Conservation (phyloP, 1,140 invertebrate species). For the Rhopalosiphum padi region DNA sequence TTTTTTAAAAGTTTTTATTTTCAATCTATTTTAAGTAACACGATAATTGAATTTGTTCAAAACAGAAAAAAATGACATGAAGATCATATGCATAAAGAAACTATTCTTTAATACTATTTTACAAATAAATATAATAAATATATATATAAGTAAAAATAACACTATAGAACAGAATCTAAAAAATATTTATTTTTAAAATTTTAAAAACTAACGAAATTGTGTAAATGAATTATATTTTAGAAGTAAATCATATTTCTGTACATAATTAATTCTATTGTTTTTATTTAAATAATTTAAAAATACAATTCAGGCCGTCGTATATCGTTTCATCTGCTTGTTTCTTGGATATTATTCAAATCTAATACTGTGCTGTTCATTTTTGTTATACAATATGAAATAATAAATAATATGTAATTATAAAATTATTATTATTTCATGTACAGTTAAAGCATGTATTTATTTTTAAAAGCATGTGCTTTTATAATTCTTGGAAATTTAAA, state of each 20-base stretch:
- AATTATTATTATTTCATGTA: not conserved
- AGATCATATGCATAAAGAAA: too few relatives aligned
- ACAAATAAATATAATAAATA: too few relatives aligned
- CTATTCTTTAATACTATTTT: too few relatives aligned
- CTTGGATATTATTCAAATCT: conserved; percentile 37
- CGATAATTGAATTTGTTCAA: too few relatives aligned
- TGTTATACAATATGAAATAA: not conserved
- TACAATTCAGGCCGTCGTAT: not conserved
- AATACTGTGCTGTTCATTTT: not conserved
- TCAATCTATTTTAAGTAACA: too few relatives aligned
- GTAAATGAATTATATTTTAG: too few relatives aligned
- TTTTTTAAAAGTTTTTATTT: too few relatives aligned
- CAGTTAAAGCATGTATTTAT: conserved; percentile 13
- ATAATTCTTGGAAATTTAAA: not conserved
- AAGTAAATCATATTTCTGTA: not conserved
- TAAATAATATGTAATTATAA: not conserved
- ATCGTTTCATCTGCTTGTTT: not conserved
- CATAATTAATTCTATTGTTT: conserved; percentile 17
- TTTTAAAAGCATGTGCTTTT: conserved; percentile 27
- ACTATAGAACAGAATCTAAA: not conserved
- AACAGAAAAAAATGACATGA: too few relatives aligned
- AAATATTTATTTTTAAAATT: not conserved
- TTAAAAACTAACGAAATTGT: not conserved
- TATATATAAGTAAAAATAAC: too few relatives aligned
- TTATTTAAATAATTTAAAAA: not conserved